These are phyloP conservation scores for Motacilla alba DNA, from an alignment of 2,113 vertebrate genomes.

Conservation along the genomic window DNA sequence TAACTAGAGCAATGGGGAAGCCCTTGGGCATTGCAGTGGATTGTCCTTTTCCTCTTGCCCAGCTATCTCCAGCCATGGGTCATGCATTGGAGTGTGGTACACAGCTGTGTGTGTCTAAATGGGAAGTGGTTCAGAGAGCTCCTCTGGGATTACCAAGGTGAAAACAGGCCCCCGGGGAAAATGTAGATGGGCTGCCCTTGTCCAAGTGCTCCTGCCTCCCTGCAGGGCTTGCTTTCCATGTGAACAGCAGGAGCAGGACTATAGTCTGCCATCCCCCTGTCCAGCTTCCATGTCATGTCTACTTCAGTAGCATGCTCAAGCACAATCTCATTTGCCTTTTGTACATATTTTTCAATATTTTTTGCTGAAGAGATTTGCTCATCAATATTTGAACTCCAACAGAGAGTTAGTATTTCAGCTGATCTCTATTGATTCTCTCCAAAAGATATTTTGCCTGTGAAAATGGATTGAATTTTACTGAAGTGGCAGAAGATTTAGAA, in stretches of 20 bases:
- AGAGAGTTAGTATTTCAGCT: background rate
- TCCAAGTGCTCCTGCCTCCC: background rate
- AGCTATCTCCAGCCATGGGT: background rate
- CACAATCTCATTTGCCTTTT: background rate
- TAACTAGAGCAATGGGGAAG: background rate
- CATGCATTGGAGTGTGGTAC: background rate
- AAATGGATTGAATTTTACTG: background rate
- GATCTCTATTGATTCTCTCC: background rate
- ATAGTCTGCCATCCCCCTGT: background rate
- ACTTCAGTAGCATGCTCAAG: background rate
- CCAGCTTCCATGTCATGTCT: background rate
- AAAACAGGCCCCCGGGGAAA: background rate
- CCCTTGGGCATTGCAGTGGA: background rate
- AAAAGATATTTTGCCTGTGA: background rate
- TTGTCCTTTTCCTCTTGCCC: background rate
- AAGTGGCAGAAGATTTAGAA: background rate
- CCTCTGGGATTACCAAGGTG: background rate
- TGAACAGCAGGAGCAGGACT: background rate
- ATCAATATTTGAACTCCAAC: background rate
- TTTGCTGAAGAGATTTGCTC: background rate
- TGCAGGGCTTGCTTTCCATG: background rate
- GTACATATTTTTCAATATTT: background rate
- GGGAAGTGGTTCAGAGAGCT: background rate
- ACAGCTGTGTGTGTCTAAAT: background rate
- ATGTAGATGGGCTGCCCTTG: background rate